Evolutionary conservation across 1,140 invertebrate genomes (phyloP), one percentile per base, ranked within the genome.

Genomic region (Aphidius ervi): DNA sequence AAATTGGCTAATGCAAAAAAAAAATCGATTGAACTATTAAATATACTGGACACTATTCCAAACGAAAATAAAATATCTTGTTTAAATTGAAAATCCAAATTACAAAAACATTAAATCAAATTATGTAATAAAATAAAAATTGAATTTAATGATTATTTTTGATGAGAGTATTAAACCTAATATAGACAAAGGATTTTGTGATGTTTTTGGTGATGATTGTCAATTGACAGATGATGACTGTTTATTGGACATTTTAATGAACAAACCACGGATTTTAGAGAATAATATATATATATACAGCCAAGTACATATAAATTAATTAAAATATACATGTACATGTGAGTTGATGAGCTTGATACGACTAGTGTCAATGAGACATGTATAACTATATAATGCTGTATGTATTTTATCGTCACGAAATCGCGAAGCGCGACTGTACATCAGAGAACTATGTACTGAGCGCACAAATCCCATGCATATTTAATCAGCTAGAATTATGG

Each of bases 401-500:
- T 57, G 39, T 37, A 57, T 55, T 56, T 39, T 55, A 65, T 65
- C 70, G 63, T 71, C 67, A 69, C 72, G 67, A 63, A 69, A 69
- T 73, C 68, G 70, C 65, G 68, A 61, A 58, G 64, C 16, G 40
- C 8, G 47, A 50, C 45, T 39, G 46, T 56, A 39, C 46, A 57
- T 59, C 55, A 42, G 45, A 47, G 53, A 46, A 10, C 41, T 55
- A 45, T 62, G 52, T 48, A 40, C 54, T 58, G 53, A 58, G 23
- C 40, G 39, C 55, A 47, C 65, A 74, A 74, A 73, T 72, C 69
- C 69, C 65, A 71, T 74, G 69, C 72, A 74, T 73, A 70, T 74
- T 74, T 74, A 71, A 74, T 74, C 71, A 71, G 70, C 68, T 65
- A 73, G 68, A 74, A 74, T 74, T 74, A 74, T 73, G 70, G 70